Conservation (phyloP, 2,797 vertebrate genomes). For the Brotula barbata region DNA sequence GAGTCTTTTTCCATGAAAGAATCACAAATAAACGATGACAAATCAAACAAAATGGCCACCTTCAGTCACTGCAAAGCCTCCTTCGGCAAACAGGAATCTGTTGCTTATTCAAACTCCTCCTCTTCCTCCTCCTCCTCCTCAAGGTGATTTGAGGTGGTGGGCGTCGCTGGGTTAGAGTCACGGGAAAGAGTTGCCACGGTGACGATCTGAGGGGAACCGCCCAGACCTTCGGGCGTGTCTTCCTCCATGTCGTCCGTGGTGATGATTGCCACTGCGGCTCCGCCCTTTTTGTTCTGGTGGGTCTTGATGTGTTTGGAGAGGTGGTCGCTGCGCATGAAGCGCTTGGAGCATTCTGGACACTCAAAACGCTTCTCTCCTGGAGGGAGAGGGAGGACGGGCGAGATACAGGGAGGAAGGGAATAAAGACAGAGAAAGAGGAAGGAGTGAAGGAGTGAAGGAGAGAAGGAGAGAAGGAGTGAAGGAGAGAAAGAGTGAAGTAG, state of each 20-base stretch:
- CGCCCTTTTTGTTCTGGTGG: slow-evolving; percentile 98
- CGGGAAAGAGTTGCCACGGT: slow-evolving; percentile 90
- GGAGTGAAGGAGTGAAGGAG: no score
- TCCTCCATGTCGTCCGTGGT: slow-evolving; percentile 98
- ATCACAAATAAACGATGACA: slow-evolving; percentile 44
- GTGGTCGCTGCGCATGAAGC: slow-evolving; percentile 99
- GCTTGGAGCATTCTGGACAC: slow-evolving; percentile 97
- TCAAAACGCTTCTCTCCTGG: slow-evolving; percentile 98
- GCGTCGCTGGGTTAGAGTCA: slow-evolving; percentile 96
- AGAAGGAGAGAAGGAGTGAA: no score
- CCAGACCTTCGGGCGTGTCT: slow-evolving; percentile 88
- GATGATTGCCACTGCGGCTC: slow-evolving; percentile 94
- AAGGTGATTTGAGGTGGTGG: slow-evolving; percentile 93
- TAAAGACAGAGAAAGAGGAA: not conserved
- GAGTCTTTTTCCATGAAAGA: slow-evolving; percentile 63
- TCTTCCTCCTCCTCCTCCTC: slow-evolving; percentile 84
- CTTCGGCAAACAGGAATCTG: slow-evolving; percentile 18
- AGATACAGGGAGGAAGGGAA: no score
- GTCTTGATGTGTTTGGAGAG: slow-evolving; percentile 99
- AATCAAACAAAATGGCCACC: slow-evolving; percentile 37
- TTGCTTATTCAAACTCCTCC: slow-evolving; percentile 79
- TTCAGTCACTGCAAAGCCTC: slow-evolving; percentile 48
- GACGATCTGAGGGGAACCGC: slow-evolving; percentile 92
- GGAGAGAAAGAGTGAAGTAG: no score
- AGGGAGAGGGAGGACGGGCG: not conserved